phyloP scores from a whole-genome alignment of 2,888 invertebrate species.

The Shargacucullia verbasci region DNA sequence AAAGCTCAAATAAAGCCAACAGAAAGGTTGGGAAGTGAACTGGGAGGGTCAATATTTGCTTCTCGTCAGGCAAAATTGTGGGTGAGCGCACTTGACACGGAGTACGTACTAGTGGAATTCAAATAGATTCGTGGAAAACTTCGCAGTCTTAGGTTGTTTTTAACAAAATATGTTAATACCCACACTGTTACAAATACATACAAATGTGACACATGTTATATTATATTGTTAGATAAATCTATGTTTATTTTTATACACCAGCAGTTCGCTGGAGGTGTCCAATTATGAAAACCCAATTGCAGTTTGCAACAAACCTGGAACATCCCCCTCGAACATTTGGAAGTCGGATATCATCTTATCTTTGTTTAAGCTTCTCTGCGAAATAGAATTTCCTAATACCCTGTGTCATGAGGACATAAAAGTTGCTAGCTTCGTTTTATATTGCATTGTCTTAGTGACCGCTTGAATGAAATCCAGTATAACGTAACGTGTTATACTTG shows the following conservation, averaged over 20 bases:
- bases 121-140: slow-evolving; percentile 69
- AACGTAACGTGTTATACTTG: slow-evolving; percentile 36
- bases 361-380: slow-evolving; percentile 10
- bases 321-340: too few relatives aligned
- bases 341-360: not conserved
- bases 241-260: too few relatives aligned
- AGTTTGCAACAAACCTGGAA: too few relatives aligned
- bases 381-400: slow-evolving; percentile 26
- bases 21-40: slow-evolving; percentile 72
- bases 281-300: too few relatives aligned
- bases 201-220: too few relatives aligned
- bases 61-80: slow-evolving; percentile 79
- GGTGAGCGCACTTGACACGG: slow-evolving; percentile 70
- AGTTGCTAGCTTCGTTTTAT: slow-evolving; percentile 38
- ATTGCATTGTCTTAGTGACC: slow-evolving; percentile 28
- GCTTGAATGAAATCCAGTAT: slow-evolving; percentile 24
- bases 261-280: too few relatives aligned
- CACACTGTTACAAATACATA: too few relatives aligned
- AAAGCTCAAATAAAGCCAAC: slow-evolving; percentile 65
- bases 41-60: slow-evolving; percentile 77
- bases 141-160: slow-evolving; percentile 23
- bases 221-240: too few relatives aligned
- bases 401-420: slow-evolving; percentile 29
- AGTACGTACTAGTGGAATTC: slow-evolving; percentile 71
- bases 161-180: too few relatives aligned